phyloP scores from a whole-genome alignment of 30 jellyfish, hydroid and myxozoan genomes.

The Aurelia sp. region DNA sequence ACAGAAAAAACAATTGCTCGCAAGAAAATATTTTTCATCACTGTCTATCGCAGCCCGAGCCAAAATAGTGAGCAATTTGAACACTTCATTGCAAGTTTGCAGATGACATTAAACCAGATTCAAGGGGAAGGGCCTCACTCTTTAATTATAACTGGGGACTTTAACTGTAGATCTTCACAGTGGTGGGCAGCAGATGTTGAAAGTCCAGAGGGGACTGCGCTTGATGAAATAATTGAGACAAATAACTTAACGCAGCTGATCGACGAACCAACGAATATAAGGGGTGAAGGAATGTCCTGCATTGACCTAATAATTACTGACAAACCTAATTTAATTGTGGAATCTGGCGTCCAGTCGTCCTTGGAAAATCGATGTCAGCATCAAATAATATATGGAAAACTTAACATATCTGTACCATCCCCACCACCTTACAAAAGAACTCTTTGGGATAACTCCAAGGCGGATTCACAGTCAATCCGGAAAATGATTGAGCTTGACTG shows the following conservation, averaged over 20 bases:
- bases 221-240: slow-evolving; percentile 15
- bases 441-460: slow-evolving; percentile 8
- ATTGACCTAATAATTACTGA: neutral
- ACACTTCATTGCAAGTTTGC: no score
- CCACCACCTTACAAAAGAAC: slow-evolving; percentile 17
- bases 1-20: slow-evolving; percentile 34
- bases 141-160: neutral
- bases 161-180: neutral
- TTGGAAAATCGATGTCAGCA: no score
- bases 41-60: no score
- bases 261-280: no score
- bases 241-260: slow-evolving; percentile 3
- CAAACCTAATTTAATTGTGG: neutral
- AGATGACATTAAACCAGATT: neutral
- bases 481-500: slow-evolving; percentile 2
- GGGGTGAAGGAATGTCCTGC: no score
- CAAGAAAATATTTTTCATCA: no score
- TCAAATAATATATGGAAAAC: no score
- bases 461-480: slow-evolving; percentile 2
- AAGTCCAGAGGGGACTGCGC: neutral
- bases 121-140: slow-evolving; percentile 18
- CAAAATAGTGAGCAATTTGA: no score
- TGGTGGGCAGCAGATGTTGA: slow-evolving; percentile 30
- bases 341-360: no score
- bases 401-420: slow-evolving; percentile 1